Evolutionary conservation across 2,888 invertebrate species (phyloP), one percentile per base, ranked within the genome.

Genomic region (Drosophila bunnanda): DNA sequence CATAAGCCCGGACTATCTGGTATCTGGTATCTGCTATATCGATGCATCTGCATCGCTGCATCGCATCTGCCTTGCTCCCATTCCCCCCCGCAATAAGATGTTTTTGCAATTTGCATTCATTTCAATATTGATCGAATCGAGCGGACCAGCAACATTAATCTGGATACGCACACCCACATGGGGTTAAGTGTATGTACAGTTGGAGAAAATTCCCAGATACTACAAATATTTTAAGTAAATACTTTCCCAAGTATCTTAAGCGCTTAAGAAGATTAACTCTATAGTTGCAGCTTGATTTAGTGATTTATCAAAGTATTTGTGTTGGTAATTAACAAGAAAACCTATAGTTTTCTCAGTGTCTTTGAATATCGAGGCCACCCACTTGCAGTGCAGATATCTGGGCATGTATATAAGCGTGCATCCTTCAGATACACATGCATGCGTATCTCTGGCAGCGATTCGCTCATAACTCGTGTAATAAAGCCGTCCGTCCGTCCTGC

Each of bases 81-180:
- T 13, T 6, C 4, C 28, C 25, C 4, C 9, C 28, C 28, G 55
- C 71, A 77, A 82, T 82, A 80, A 82, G 81, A 68, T 69, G 68
- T 81, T 79, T 80, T 75, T 78, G 80, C 65, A 76, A 80, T 80
- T 82, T 82, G 82, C 82, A 82, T 80, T 81, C 76, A 82, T 80
- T 82, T 80, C 84, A 61, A 81, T 70, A 75, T 73, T 76, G 73
- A 74, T 66, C 80, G 67, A 67, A 80, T 84, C 77, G 60, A 78
- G 76, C 70, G 57, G 66, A 28, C 46, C 41, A 44, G 55, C 20
- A 52, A 44, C 66, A 71, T 71, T 61, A 50, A 55, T 61, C 62
- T 67, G 34, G 32, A 32, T 12, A 13, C 56, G 13, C 48, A 41
- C 72, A 71, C 60, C 52, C 71, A 48, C 60, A 48, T 50, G 30